These are phyloP conservation scores for Cyprinodon variegatus DNA, from an alignment of 2,113 vertebrate species.

Conservation along the genomic window DNA sequence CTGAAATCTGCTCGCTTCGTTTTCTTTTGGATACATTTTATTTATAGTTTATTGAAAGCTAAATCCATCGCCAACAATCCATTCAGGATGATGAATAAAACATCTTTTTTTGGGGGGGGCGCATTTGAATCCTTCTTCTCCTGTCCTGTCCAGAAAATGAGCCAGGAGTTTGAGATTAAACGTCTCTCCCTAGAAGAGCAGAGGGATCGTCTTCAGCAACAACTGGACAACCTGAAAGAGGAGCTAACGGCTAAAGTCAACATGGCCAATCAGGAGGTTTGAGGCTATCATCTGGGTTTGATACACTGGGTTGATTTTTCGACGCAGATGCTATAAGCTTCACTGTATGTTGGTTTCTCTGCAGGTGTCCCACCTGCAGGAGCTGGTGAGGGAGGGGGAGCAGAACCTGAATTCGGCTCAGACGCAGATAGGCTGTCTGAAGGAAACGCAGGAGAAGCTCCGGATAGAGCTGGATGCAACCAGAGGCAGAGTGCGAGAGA, in stretches of 20 bases:
- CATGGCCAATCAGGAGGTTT: conserved; percentile 92
- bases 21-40: conserved; percentile 8
- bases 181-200: conserved; percentile 89
- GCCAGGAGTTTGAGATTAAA: conserved; percentile 93
- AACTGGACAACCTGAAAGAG: conserved; percentile 89
- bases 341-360: background rate
- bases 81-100: background rate
- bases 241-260: conserved; percentile 89
- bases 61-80: fast-evolving
- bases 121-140: background rate
- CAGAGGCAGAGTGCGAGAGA: conserved; percentile 87
- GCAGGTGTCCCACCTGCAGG: conserved; percentile 90
- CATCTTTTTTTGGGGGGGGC: background rate
- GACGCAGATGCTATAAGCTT: background rate
- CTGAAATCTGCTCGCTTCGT: background rate
- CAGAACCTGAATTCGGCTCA: conserved; percentile 90
- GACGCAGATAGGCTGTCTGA: conserved; percentile 89
- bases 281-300: background rate
- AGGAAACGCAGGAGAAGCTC: conserved; percentile 91
- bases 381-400: conserved; percentile 89
- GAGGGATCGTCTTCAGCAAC: conserved; percentile 87
- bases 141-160: conserved; percentile 84
- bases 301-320: background rate
- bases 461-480: conserved; percentile 89
- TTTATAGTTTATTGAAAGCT: conserved; percentile 5